Percentiles rank a stretch among this genome's conserved stretches.
Conservation (phyloP, 2,113 vertebrate genomes). For the Sphaerodactylus townsendi region DNA sequence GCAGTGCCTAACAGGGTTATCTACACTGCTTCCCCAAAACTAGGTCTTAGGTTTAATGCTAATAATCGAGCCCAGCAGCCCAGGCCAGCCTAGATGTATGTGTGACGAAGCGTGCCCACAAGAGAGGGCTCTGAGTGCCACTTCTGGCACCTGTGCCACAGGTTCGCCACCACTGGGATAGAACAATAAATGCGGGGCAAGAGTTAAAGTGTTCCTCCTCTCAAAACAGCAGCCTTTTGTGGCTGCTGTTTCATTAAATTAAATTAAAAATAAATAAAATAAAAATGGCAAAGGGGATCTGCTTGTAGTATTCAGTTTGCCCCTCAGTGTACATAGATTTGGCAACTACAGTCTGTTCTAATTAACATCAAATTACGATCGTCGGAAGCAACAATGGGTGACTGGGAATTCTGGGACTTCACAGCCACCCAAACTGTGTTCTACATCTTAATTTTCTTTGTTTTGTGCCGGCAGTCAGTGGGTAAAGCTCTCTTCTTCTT, state of each 20-base stretch:
- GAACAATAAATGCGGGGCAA: neutral
- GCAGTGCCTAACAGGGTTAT: too few species aligned
- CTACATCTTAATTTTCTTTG: neutral
- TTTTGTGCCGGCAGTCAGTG: slow-evolving; percentile 24
- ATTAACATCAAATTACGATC: neutral
- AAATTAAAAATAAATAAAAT: too few species aligned
- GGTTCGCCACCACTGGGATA: too few species aligned
- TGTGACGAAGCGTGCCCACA: too few species aligned
- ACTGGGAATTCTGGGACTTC: neutral
- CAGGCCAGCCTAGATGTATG: too few species aligned
- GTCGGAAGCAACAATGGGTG: neutral
- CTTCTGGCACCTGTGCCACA: too few species aligned
- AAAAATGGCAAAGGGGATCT: neutral
- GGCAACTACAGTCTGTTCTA: neutral
- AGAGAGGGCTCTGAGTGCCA: too few species aligned
- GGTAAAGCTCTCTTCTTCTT: too few species aligned
- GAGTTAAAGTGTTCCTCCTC: neutral
- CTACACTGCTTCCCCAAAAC: too few species aligned
- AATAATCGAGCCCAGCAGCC: too few species aligned
- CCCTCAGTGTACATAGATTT: neutral
- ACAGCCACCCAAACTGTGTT: neutral
- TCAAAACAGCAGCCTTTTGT: neutral
- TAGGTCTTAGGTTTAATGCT: too few species aligned
- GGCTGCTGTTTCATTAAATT: neutral
- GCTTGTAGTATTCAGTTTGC: neutral